Evolutionary conservation across 2,797 vertebrate species (phyloP), one percentile per base, ranked within the genome.

Genomic region (Hybognathus amarus): DNA sequence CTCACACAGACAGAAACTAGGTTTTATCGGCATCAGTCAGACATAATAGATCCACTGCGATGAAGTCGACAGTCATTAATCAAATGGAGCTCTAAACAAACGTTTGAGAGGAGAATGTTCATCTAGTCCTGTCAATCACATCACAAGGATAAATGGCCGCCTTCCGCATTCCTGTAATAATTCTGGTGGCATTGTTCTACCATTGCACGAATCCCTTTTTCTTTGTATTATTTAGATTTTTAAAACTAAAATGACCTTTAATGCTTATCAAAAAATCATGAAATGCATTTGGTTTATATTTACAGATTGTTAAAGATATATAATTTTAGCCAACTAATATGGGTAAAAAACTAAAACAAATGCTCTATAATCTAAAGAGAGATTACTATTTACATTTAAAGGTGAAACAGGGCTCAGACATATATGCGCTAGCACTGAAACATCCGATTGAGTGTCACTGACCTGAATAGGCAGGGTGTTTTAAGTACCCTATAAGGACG

Each of bases 21-120:
- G 18, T 67, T 79, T 86, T 68, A 67, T 83, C 69, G 67, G 69
- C 71, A 63, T 83, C n/a, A 69, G 56, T 79, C 56, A 68, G 61
- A 67, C 77, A 69, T 38, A 69, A 68, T 75, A 76, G 36, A 86
- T 75, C 71, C 80, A 66, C 68, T 22, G 38, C 24, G 67, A 52
- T 79, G 24, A 67, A 52, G 81, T 33, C 4, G 24, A n/a, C 63
- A 76, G 77, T 83, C 71, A 80, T 59, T 38, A 83, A 69, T 77
- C 33, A 82, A 86, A 77, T 82, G 27, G 63, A 61, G 77, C 70
- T 73, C 12, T 33, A 52, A 74, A 30, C 7, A 6, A 68, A 67
- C 18, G 13, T 40, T 68, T 13, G 3, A 36, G 33, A 45, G 38
- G 47, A 66, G 45, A n/a, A 66, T 38, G 59, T 68, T 77, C 50